Evolutionary conservation across 2,797 vertebrate genomes (phyloP), one percentile per base, ranked within the genome.

Genomic region (Echeneis naucrates): DNA sequence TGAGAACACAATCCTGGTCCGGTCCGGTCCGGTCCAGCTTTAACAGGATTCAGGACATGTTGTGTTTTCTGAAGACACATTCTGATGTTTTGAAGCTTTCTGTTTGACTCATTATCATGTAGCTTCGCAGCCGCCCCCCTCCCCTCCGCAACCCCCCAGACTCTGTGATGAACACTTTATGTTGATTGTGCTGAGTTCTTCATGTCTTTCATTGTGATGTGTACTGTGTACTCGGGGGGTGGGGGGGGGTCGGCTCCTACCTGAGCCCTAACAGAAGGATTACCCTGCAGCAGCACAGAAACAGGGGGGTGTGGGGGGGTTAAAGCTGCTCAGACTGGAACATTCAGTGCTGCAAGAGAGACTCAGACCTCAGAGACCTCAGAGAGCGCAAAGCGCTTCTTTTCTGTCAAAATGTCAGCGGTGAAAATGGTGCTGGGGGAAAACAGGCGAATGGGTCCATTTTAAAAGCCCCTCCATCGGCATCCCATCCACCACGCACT

Each of bases 381-480:
- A 62, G 84, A 86, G 83, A 85, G 78, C 56, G 53, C 58, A 50
- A 72, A 81, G 67, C 83, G 80, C 79, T 83, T 72, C 80, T 75
- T 64, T 77, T 68, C 54, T 72, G 68, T 86, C 62, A 84, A 92
- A 90, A 89, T 78, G 66, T 83, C 83, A 74, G 64, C 85, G 67
- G 66, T 84, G 77, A 82, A 88, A 85, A 88, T 76, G 65, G 71
- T 73, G 78, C 84, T 85, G 64, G 65, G 72, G 77, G 77, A 84
- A 78, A 80, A 78, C n/a, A 73, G 66, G 64, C 37, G 0, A 70
- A 68, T 64, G 77, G 85, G 78, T 88, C 84, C 77, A 86, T 84
- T 92, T 91, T 92, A 91, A 91, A 82, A 86, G 71, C 76, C 61
- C 60, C 69, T 64, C 69, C 62, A 56, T 67, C 16, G 6, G 69